Conservation (phyloP, 2,113 vertebrate species). For the Myanophis thanlyinensis region DNA sequence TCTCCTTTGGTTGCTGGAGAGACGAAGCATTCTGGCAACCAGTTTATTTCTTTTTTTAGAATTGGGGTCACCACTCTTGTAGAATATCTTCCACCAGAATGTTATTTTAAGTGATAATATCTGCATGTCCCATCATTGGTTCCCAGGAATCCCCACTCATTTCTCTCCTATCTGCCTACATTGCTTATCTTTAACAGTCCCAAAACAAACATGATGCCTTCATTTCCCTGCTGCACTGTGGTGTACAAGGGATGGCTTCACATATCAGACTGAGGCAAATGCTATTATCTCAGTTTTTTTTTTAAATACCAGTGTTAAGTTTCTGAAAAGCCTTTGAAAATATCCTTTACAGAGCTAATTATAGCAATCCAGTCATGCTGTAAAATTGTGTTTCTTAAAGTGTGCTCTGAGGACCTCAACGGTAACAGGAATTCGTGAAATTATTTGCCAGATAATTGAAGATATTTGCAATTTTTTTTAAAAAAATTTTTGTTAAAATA, state of each 20-base stretch:
- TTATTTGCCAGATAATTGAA: background rate
- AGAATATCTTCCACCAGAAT: too few species aligned
- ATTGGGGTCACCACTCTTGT: background rate
- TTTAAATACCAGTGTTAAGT: too few species aligned
- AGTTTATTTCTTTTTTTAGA: background rate
- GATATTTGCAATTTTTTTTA: background rate
- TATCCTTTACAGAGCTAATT: background rate
- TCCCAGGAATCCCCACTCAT: background rate
- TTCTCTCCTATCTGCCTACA: background rate
- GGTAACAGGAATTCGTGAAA: too few species aligned
- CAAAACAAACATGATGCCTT: background rate
- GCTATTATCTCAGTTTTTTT: background rate
- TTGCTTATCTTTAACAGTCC: background rate
- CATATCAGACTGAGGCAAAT: background rate
- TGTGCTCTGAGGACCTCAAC: too few species aligned
- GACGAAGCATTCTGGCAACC: background rate
- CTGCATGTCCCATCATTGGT: background rate
- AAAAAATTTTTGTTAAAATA: background rate
- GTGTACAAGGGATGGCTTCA: background rate
- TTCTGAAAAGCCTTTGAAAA: background rate
- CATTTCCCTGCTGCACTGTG: background rate
- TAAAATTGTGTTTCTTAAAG: too few species aligned
- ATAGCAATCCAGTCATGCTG: background rate
- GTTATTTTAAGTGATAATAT: background rate
- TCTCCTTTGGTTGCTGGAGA: background rate